A percentile compares a stretch with the other conserved stretches of the same genome.
phyloP scores from a whole-genome alignment of 2,888 invertebrate genomes.

The Horisme vitalbata region DNA sequence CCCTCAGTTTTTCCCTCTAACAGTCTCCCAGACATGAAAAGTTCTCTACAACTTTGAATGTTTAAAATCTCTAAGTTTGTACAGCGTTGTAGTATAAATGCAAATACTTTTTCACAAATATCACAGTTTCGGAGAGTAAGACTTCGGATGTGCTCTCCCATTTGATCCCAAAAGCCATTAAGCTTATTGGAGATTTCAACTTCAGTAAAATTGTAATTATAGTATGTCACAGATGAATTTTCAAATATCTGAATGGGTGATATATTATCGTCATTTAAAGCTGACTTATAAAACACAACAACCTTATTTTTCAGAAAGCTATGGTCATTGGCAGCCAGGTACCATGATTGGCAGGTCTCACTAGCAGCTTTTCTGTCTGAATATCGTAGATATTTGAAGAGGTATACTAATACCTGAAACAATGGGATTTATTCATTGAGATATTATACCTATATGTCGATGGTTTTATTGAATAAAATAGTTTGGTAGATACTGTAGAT shows the following conservation, averaged over 20 bases:
- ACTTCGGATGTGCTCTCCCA: conserved; percentile 81
- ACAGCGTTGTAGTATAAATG: conserved; percentile 81
- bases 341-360: conserved; percentile 86
- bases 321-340: conserved; percentile 85
- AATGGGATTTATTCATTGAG: not conserved
- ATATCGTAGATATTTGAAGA: conserved; percentile 85
- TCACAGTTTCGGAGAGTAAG: conserved; percentile 84
- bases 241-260: conserved; percentile 67
- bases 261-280: conserved; percentile 62
- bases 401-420: conserved; percentile 84
- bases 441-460: not conserved
- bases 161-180: conserved; percentile 80
- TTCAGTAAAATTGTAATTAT: conserved; percentile 79
- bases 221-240: conserved; percentile 67
- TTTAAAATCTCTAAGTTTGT: conserved; percentile 82
- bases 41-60: conserved; percentile 85
- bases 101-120: conserved; percentile 85
- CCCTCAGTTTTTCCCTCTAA: conserved; percentile 84
- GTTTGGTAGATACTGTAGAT: too few species aligned
- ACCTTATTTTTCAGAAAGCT: conserved; percentile 80
- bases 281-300: conserved; percentile 71
- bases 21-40: conserved; percentile 89
- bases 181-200: conserved; percentile 78
- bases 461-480: not conserved
- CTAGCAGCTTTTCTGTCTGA: conserved; percentile 86